A percentile compares a stretch with the other conserved stretches of the same genome.
Evolutionary conservation across 2,797 vertebrate species (phyloP).

Genomic region (Adelosebastes latens): DNA sequence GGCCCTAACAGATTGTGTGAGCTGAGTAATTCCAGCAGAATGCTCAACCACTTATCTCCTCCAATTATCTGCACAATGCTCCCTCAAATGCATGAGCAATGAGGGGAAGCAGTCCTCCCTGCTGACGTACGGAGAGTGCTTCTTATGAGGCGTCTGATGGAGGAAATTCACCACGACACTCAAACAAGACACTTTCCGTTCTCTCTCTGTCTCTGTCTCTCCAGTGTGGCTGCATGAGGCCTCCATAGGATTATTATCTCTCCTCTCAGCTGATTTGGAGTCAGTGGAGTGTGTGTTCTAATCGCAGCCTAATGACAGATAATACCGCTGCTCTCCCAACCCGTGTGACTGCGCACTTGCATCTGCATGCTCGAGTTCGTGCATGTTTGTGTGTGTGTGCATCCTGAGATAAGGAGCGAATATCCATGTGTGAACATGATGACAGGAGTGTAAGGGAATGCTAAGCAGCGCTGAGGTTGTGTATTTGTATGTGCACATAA

Average conservation of each 20-base stretch:
- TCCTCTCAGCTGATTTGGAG: slow-evolving; percentile 43
- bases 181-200: background rate
- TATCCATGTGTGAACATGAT: slow-evolving; percentile 6
- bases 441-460: slow-evolving; percentile 9
- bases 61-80: background rate
- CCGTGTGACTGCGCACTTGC: background rate
- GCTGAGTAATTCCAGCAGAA: background rate
- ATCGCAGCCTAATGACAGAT: slow-evolving; percentile 50
- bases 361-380: background rate
- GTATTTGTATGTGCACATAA: background rate
- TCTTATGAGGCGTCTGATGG: background rate
- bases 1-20: background rate
- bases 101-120: background rate
- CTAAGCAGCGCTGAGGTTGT: background rate
- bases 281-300: slow-evolving; percentile 47
- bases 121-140: background rate
- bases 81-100: background rate
- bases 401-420: slow-evolving; percentile 26
- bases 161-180: background rate
- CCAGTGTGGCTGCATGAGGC: background rate
- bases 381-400: background rate
- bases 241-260: slow-evolving; percentile 27
- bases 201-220: background rate
- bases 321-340: slow-evolving; percentile 18
- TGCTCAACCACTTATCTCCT: background rate